phyloP scores from a whole-genome alignment of 1,140 invertebrate species.

The Choristoneura fumiferana region DNA sequence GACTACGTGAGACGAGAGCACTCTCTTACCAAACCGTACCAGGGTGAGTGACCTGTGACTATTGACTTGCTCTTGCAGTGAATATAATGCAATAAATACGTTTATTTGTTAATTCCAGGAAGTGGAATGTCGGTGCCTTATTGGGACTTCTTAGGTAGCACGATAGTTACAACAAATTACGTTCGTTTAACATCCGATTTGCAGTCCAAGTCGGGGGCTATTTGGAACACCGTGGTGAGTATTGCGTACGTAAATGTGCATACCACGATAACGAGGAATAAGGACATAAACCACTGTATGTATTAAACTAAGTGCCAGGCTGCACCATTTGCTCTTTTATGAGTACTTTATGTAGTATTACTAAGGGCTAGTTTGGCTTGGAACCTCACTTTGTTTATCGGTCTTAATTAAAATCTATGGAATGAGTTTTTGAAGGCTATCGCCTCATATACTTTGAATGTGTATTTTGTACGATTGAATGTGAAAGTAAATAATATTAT shows the following conservation, averaged over 20 bases:
- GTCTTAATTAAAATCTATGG: background rate
- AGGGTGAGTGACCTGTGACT: constrained; percentile 84
- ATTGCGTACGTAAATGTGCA: background rate
- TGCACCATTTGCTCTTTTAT: constrained; percentile 11
- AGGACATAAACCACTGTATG: background rate
- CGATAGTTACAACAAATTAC: constrained; percentile 96
- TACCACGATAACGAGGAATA: constrained; percentile 11
- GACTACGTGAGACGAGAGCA: constrained; percentile 96
- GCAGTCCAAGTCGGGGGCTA: constrained; percentile 93
- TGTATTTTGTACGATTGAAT: no score
- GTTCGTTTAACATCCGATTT: constrained; percentile 96
- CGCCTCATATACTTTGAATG: no score
- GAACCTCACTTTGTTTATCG: background rate
- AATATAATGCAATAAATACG: constrained; percentile 35
- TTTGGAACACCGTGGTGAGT: constrained; percentile 97
- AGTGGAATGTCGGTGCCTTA: constrained; percentile 94
- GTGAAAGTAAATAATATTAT: no score
- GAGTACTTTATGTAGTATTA: background rate
- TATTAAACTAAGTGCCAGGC: background rate
- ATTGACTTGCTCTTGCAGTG: constrained; percentile 39
- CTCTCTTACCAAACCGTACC: constrained; percentile 95
- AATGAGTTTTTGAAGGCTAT: background rate
- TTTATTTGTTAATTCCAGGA: constrained; percentile 79
- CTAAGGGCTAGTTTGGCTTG: constrained; percentile 1
- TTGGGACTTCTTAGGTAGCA: constrained; percentile 97